Evolutionary conservation across 2,797 vertebrate species (phyloP).

Genomic region (Anomalospiza imberbis): DNA sequence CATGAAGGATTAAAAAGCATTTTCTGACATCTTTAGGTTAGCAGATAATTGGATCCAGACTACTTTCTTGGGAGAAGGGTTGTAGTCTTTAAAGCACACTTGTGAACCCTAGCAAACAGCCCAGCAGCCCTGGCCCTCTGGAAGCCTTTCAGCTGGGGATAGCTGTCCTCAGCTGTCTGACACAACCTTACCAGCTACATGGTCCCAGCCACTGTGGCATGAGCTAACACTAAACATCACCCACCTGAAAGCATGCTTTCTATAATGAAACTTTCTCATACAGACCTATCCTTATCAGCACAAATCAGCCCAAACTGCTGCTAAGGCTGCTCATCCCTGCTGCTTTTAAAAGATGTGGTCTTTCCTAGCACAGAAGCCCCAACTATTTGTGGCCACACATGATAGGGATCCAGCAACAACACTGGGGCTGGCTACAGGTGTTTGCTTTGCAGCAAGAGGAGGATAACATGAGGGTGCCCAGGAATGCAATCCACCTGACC

Average conservation of each 20-base stretch:
- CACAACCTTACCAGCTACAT: fast-evolving
- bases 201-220: not conserved
- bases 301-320: not conserved
- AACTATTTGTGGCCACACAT: fast-evolving
- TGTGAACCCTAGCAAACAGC: not conserved
- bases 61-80: not conserved
- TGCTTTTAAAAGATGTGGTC: not conserved
- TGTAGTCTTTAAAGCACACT: not conserved
- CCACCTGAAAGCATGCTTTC: not conserved
- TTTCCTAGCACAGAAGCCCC: not conserved
- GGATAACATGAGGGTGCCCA: not conserved
- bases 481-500: not conserved
- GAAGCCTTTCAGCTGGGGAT: not conserved
- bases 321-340: not conserved
- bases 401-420: not conserved
- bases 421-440: not conserved
- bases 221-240: not conserved
- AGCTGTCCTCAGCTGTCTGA: not conserved
- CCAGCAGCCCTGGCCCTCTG: not conserved
- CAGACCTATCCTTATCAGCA: not conserved
- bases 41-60: not conserved
- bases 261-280: not conserved
- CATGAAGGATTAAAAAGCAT: not conserved
- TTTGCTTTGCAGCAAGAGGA: not conserved
- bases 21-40: not conserved